Conservation (phyloP, 2,888 invertebrate genomes). For the Toxonevra muliebris region DNA sequence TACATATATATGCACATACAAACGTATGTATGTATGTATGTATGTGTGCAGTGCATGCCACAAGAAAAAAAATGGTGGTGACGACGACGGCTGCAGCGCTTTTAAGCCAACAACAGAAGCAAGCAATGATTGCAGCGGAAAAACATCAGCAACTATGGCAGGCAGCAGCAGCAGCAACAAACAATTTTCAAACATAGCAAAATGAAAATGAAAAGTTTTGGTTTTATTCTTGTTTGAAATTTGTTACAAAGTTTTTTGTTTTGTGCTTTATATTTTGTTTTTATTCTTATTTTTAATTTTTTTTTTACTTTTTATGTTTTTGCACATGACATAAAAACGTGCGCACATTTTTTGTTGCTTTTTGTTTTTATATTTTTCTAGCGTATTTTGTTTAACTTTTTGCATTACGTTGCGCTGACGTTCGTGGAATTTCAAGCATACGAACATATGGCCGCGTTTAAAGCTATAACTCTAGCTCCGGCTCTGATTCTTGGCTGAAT, state of each 20-base stretch:
- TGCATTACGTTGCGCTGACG: not conserved
- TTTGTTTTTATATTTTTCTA: constrained; percentile 2
- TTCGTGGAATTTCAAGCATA: not conserved
- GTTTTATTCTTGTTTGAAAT: constrained; percentile 9
- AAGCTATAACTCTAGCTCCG: too few species aligned
- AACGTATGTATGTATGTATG: too few species aligned
- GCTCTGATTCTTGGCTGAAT: too few species aligned
- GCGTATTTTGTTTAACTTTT: not conserved
- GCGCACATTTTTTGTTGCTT: constrained; percentile 16
- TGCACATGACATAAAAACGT: constrained; percentile 35
- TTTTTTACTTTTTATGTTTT: constrained; percentile 14
- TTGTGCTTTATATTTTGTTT: constrained; percentile 13
- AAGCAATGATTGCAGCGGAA: not conserved
- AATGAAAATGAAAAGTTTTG: constrained; percentile 30
- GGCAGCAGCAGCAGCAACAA: not conserved
- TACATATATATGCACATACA: too few species aligned
- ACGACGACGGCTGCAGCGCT: not conserved
- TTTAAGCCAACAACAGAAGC: constrained; percentile 11
- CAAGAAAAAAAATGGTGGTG: too few species aligned
- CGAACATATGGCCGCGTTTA: too few species aligned
- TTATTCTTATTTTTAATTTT: constrained; percentile 6
- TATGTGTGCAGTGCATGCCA: too few species aligned
- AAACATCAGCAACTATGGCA: constrained; percentile 7
- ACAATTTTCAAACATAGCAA: constrained; percentile 2
- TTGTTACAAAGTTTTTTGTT: constrained; percentile 9